Conservation (phyloP, 2,888 invertebrate genomes). For the Gymnosoma rotundatum region DNA sequence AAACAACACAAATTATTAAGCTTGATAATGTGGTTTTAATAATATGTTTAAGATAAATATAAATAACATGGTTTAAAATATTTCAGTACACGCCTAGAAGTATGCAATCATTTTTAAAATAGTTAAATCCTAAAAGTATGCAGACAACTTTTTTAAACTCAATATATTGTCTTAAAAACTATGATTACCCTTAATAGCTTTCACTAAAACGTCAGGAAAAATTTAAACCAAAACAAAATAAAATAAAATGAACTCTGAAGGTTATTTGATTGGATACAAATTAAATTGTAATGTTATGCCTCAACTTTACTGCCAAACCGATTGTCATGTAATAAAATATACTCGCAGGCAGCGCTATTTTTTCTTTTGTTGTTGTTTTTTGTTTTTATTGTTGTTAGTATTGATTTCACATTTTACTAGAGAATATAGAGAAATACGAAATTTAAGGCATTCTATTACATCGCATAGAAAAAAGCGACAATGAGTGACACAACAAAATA, state of each 20-base stretch:
- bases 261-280: constrained; percentile 38
- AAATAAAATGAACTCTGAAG: constrained; percentile 16
- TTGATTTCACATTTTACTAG: too few relatives aligned
- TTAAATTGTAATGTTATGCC: constrained; percentile 37
- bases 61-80: too few relatives aligned
- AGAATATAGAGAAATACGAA: too few relatives aligned
- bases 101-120: background rate
- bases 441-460: too few relatives aligned
- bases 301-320: constrained; percentile 24
- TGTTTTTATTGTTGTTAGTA: background rate
- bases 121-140: background rate
- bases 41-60: too few relatives aligned
- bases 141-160: background rate
- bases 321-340: constrained; percentile 15
- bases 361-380: background rate
- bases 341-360: background rate
- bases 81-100: background rate
- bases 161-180: background rate
- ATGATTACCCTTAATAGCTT: background rate
- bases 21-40: too few relatives aligned
- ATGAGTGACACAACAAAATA: too few relatives aligned
- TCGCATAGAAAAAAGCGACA: too few relatives aligned
- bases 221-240: background rate
- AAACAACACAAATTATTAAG: too few relatives aligned
- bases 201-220: constrained; percentile 2